Base-by-base conservation (phyloP, 2,888 invertebrate genomes). In the Drosophila yooni region DNA sequence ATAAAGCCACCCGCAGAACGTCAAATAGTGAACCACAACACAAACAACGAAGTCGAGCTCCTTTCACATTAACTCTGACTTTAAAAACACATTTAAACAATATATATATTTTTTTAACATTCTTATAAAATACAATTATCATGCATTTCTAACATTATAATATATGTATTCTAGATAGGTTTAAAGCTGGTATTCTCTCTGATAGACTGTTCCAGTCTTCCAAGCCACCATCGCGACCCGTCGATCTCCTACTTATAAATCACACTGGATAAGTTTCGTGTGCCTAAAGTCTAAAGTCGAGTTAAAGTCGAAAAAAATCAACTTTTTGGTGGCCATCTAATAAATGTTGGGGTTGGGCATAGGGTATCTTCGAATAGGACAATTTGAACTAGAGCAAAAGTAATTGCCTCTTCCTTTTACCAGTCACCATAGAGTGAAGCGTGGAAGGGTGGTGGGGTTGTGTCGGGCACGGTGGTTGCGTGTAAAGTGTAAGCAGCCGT, bases 401-500 rank as follows among this genome's bases (percentile, higher is more conserved):
- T 54, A 27, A 25, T 25, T 27, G 48, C 27, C 33, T 48, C 40
- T 50, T 74, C 43, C 48, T 60, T 25, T 57, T 58, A 25, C 34
- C 34, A 56, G 52, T 51, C 46, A 56, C 36, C 3, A 25, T 13
- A 31, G 50, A 18, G 21, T 52, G 8, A 43, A 53, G 57, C 27
- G 27, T 36, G 52, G 29, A 25, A 3, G 27, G n/a, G 11, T 21
- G 50, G n/a, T 5, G 53, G 13, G 21, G 25, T 25, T 13, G 21
- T 38, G 31, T 2, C 13, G 33, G 13, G 38, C 33, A 36, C 25
- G 51, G 40, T 52, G 46, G 43, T 33, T 40, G 40, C 15, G 38
- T 50, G 73, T 57, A 66, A 69, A 73, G 65, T 63, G 77, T 73
- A 81, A 82, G 83, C 87, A 84, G 87, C 74, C 74, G 84, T 66